These are phyloP conservation scores for Carapus acus DNA, from an alignment of 2,797 vertebrate species.

Conservation along the genomic window DNA sequence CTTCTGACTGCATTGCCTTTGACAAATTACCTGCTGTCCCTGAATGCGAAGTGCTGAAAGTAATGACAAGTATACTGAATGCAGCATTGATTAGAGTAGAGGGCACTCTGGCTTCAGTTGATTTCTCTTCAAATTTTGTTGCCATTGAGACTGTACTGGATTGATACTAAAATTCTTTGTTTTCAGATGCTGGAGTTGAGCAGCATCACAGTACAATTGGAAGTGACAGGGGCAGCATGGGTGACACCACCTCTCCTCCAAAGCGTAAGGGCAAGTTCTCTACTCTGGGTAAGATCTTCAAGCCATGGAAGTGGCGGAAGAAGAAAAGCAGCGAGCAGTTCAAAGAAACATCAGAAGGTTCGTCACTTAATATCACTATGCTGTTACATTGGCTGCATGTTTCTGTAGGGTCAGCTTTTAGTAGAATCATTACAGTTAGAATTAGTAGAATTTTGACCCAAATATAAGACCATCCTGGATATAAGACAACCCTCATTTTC, in stretches of 20 bases:
- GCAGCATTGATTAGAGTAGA: no score
- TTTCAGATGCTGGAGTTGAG: slow-evolving; percentile 76
- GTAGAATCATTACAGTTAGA: slow-evolving; percentile 10
- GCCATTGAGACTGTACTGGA: no score
- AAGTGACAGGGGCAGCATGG: slow-evolving; percentile 77
- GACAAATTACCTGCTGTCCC: no score
- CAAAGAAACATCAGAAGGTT: slow-evolving; percentile 97
- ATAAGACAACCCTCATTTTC: no score
- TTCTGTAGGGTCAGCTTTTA: slow-evolving; percentile 34
- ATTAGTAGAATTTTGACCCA: no score
- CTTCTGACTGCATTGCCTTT: no score
- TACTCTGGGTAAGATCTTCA: slow-evolving; percentile 95
- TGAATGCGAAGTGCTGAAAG: no score
- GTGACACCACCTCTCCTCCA: slow-evolving; percentile 82
- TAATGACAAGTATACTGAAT: no score
- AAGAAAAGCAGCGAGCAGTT: slow-evolving; percentile 98
- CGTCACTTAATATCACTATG: slow-evolving; percentile 37
- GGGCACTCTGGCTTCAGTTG: no score
- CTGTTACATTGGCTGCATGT: slow-evolving; percentile 1
- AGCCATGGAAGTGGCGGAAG: slow-evolving; percentile 99
- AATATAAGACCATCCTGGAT: no score
- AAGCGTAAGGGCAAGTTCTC: slow-evolving; percentile 98
- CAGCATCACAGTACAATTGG: slow-evolving; percentile 71
- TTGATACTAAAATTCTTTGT: slow-evolving; percentile 23
- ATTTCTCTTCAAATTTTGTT: no score